Evolutionary conservation across 2,113 vertebrate species (phyloP), one percentile per base, ranked within the genome.

Genomic region (Sapajus apella): DNA sequence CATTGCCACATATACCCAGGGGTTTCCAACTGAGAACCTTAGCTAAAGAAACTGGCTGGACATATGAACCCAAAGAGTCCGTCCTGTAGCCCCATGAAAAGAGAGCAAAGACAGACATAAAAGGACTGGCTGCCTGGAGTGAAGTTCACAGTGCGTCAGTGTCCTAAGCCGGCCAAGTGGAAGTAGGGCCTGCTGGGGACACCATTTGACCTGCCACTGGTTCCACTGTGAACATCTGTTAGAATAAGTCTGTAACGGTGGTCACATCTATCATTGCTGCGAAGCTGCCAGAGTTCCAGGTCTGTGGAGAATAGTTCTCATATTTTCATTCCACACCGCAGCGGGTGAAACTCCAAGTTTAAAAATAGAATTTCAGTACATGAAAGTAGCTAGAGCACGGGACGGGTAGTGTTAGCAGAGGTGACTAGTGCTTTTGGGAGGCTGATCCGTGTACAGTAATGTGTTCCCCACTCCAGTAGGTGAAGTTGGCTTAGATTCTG

Each of bases 401-500:
- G 81, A 4, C 1, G 35, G 43, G 25, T 55, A 17, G 66, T 12
- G 1, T 20, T 3, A 1, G 30, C 6, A 37, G 66, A 14, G 14
- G 1, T 11, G 47, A 16, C 32, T 25, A 0, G 45, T 35, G 35
- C 56, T 27, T 9, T 27, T 8, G 1, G 72, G 35, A 87, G 70
- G 18, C 4, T n/a, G 37, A 55, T 30, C 32, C 8, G 5, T 5
- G 1, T 8, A 13, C 3, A 16, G 25, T 1, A 30, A 6, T 0
- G 0, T 50, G 43, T 56, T 55, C 32, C 2, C 32, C 37, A 5
- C 12, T 2, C 0, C 47, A 80, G 21, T 7, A 30, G 25, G 64
- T n/a, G 16, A 12, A 7, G 43, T 13, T 11, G 68, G 43, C 27
- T 52, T 25, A 4, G 35, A 17, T 12, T 47, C 40, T 14, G n/a